Base-by-base conservation (phyloP, 2,113 vertebrate genomes). In the Laterallus jamaicensis region DNA sequence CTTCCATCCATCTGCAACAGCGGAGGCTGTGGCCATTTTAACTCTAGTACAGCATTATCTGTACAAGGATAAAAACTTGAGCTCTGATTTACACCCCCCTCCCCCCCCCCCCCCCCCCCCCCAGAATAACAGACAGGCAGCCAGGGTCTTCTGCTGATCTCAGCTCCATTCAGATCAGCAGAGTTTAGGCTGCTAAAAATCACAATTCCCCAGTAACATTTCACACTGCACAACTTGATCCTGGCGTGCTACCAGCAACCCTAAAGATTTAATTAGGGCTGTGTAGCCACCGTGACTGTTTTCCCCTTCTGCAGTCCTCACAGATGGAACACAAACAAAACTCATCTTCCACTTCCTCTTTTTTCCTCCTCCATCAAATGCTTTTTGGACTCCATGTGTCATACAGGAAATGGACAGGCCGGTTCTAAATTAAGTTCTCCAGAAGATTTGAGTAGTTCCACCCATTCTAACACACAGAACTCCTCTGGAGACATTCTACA, bases 181-280 rank as follows among this genome's bases (percentile, higher is more conserved):
- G 86, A 86, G 86, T 56, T 93, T 10, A 52, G 62, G 69, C 88
- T 84, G 82, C 83, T 91, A 84, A 95, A 88, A 96, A 88, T 76
- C 86, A 50, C 92, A 91, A 92, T 84, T 91, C 77, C 92, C 92
- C 92, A 93, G 80, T 60, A 94, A 90, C 59, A 40, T 73, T 93
- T 95, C 66, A 52, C 86, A 71, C 68, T 13, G 64, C 94, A 77
- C 92, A 50, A 79, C 92, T 81, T 6, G 13, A 71, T 81, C 64
- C 92, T 96, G 96, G 93, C 92, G 18, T 1, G 20, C 54, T 49
- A 75, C 93, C 88, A 96, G 93, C 93, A 93, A 37, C 90, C 90
- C 92, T 86, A 83, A 96, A 95, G 90, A 96, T 92, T 91, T 90
- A 95, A 96, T 96, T 96, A 96, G 92, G 83, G 88, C 95, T 89